Evolutionary conservation across 2,113 vertebrate species (phyloP).

Genomic region (Scytalopus superciliaris): DNA sequence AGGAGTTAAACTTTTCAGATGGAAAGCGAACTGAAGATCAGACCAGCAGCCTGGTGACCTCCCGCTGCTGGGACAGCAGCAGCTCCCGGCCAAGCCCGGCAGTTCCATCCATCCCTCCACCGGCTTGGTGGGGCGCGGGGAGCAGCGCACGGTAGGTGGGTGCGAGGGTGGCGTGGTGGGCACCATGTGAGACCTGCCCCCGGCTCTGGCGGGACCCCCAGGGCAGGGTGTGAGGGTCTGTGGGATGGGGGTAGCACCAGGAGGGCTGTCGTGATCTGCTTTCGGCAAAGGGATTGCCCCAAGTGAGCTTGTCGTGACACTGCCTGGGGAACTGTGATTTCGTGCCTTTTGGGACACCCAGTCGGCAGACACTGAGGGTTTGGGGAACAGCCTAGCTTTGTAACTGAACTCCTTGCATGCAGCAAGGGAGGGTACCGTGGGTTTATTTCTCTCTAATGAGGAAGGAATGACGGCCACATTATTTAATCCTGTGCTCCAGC

Average conservation of each 20-base stretch:
- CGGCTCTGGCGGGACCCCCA: not conserved
- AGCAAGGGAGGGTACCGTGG: not conserved
- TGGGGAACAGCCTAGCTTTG: not conserved
- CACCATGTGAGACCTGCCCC: not conserved
- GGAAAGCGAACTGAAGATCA: slow-evolving; percentile 27
- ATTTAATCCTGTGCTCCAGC: not conserved
- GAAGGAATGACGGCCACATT: not conserved
- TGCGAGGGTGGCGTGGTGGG: not conserved
- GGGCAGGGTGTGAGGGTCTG: not conserved
- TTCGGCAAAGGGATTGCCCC: not conserved
- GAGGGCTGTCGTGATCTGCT: not conserved
- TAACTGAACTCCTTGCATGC: not conserved
- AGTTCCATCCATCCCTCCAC: not conserved
- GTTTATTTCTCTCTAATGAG: not conserved
- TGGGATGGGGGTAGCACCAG: not conserved
- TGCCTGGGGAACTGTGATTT: not conserved
- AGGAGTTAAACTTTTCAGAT: slow-evolving; percentile 51
- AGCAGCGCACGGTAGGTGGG: slow-evolving; percentile 14
- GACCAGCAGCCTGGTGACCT: slow-evolving; percentile 43
- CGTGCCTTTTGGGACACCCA: not conserved
- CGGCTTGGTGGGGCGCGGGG: not conserved
- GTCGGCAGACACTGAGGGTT: not conserved
- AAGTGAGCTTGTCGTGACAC: not conserved
- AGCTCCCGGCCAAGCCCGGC: not conserved
- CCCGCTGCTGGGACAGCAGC: slow-evolving; percentile 29